Evolutionary conservation across 1,140 invertebrate genomes (phyloP).

Genomic region (Ceratina australensis): DNA sequence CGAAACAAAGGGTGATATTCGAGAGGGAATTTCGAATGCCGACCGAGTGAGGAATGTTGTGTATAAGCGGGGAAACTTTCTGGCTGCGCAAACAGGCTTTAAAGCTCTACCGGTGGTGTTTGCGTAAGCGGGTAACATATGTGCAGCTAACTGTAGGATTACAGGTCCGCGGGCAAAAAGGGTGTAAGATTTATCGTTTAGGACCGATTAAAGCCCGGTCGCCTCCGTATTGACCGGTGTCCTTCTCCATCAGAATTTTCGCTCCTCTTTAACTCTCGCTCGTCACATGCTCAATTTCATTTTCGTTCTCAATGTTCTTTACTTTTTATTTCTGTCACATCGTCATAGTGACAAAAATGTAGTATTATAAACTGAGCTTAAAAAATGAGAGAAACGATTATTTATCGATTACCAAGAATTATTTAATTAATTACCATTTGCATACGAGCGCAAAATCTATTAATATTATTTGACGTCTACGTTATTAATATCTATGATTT

Average conservation of each 20-base stretch:
- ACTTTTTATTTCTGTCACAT: too few species aligned
- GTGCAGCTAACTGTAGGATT: constrained; percentile 49
- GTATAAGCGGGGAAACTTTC: constrained; percentile 20
- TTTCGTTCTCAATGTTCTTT: too few species aligned
- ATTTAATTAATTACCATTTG: too few species aligned
- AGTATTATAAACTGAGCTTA: too few species aligned
- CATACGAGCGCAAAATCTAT: too few species aligned
- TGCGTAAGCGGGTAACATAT: constrained; percentile 46
- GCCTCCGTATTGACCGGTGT: background rate
- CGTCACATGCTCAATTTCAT: too few species aligned
- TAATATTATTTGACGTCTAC: too few species aligned
- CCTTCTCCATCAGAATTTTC: constrained; percentile 3
- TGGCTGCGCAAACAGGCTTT: constrained; percentile 31
- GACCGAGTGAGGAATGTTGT: constrained; percentile 1
- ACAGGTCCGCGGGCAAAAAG: constrained; percentile 36
- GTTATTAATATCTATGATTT: too few species aligned
- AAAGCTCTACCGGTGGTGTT: constrained; percentile 32
- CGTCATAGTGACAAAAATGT: too few species aligned
- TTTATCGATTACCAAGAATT: too few species aligned
- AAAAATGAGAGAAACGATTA: too few species aligned
- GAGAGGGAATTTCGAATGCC: background rate
- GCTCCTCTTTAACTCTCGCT: background rate
- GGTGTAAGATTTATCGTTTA: constrained; percentile 42
- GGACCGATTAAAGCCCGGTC: constrained; percentile 39
- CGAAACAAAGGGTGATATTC: background rate